These are phyloP conservation scores for Mesocentrotus franciscanus DNA, from an alignment of 53 echinoderm and acorn worm genomes.

Conservation along the genomic window DNA sequence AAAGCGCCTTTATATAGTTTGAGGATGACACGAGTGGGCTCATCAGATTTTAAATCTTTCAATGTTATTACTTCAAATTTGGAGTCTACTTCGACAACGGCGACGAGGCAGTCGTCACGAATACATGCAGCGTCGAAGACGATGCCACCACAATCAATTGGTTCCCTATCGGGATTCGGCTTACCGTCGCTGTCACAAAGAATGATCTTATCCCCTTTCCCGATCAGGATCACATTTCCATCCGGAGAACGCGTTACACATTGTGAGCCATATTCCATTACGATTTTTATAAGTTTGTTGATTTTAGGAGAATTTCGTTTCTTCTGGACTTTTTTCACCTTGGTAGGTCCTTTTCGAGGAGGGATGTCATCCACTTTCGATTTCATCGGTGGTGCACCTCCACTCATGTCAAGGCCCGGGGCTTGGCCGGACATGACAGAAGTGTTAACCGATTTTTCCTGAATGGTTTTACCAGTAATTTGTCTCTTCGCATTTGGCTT, in stretches of 20 bases:
- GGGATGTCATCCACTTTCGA: too few species aligned
- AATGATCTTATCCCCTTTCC: background rate
- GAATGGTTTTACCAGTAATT: too few species aligned
- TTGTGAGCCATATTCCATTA: background rate
- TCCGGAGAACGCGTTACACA: background rate
- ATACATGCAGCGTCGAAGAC: background rate
- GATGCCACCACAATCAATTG: background rate
- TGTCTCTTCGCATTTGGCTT: too few species aligned
- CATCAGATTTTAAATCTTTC: background rate
- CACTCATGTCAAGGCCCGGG: too few species aligned
- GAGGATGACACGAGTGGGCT: background rate
- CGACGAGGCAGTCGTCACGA: background rate
- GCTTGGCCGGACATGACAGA: too few species aligned
- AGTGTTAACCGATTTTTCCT: too few species aligned
- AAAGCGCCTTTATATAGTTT: background rate
- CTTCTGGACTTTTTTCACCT: too few species aligned
- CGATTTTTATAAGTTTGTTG: too few species aligned
- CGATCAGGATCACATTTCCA: background rate
- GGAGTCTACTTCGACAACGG: background rate
- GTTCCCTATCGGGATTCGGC: background rate
- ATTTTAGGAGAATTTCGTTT: too few species aligned
- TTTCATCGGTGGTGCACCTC: too few species aligned
- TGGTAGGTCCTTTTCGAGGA: too few species aligned
- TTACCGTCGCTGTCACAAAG: background rate
- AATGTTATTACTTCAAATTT: background rate